Evolutionary conservation across 2,797 vertebrate species (phyloP).

Genomic region (Pachyuromys duprasi): DNA sequence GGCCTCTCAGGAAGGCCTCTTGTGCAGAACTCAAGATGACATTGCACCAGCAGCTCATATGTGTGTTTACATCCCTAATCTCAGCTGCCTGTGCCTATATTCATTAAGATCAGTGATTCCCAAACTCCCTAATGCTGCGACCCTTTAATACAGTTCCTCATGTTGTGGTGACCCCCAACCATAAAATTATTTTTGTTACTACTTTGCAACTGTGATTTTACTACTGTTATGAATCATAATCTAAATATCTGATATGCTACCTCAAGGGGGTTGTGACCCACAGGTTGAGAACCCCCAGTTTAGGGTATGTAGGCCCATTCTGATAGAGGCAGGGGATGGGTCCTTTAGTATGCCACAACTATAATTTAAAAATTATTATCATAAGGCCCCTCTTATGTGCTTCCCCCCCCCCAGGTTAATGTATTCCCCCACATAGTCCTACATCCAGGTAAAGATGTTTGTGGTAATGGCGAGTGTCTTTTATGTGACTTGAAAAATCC

Average conservation of each 20-base stretch:
- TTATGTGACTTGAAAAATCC: constrained; percentile 28
- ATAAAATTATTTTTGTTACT: neutral
- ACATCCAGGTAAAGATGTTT: neutral
- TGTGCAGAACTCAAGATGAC: neutral
- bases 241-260: neutral
- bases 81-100: neutral
- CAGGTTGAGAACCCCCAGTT: neutral
- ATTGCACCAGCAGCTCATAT: neutral
- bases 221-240: neutral
- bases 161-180: neutral
- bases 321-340: neutral
- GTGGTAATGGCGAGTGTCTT: neutral
- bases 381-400: neutral
- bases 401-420: neutral
- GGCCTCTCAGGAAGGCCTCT: neutral
- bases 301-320: neutral
- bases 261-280: neutral
- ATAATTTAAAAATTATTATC: neutral
- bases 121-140: neutral
- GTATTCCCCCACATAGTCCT: neutral
- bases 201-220: neutral
- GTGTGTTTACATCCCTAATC: neutral
- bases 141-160: neutral
- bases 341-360: neutral
- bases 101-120: neutral